Conservation (phyloP, 2,797 vertebrate species). For the Muscicapa striata region DNA sequence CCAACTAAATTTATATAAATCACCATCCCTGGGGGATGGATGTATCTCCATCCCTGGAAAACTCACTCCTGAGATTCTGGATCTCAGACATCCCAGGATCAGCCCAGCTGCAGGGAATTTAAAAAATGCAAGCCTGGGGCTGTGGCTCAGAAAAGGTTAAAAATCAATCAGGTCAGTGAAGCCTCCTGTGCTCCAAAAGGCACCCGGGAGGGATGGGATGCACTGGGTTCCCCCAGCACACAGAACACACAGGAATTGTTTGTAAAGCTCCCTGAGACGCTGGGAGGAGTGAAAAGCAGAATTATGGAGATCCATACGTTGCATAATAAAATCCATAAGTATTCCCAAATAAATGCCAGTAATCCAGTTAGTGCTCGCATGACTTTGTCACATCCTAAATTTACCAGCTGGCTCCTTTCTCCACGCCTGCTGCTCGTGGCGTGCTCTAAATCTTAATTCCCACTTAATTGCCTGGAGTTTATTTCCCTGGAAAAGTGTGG, state of each 20-base stretch:
- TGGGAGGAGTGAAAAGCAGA: constrained; percentile 15
- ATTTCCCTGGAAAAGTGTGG: constrained; percentile 4
- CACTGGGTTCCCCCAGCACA: not conserved
- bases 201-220: rapidly evolving
- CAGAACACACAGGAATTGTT: not conserved
- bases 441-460: constrained; percentile 31
- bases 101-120: not conserved
- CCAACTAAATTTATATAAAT: not conserved
- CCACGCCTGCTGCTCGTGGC: not conserved
- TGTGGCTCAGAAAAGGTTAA: not conserved
- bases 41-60: not conserved
- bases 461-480: constrained; percentile 35
- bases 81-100: rapidly evolving
- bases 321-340: constrained; percentile 46
- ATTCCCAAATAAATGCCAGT: constrained; percentile 55
- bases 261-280: not conserved
- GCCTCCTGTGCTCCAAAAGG: not conserved
- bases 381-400: constrained; percentile 34
- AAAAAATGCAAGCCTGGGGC: not conserved
- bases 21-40: not conserved
- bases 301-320: constrained; percentile 34
- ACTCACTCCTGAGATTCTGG: not conserved
- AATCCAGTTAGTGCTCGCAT: constrained; percentile 45
- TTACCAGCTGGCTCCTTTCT: constrained; percentile 47
- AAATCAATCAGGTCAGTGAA: not conserved